Base-by-base conservation (phyloP, 2,113 vertebrate genomes). In the Vulpes vulpes region DNA sequence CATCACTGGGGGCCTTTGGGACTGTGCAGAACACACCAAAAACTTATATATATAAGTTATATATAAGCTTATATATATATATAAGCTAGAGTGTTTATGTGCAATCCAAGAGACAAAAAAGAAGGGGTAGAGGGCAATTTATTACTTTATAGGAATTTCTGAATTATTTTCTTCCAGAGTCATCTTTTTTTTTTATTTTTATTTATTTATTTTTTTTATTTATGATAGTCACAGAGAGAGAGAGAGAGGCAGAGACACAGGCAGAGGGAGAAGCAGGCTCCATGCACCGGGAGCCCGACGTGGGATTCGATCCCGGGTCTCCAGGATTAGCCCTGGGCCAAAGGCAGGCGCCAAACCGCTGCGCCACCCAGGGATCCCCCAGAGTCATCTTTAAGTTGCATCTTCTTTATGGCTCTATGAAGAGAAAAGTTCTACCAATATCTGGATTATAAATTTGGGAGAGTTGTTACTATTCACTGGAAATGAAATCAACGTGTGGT, bases 111-210 rank as follows among this genome's bases (percentile, higher is more conserved):
- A 95, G 79, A 35, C n/a, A 78, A 53, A 73, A 64, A 91, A 11
- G 22, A 20, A 65, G 43, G 79, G 55, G 5, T 11, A 8, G 67
- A 67, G n/a, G 20, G 23, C 69, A 76, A 93, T 43, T 5, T 38
- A 62, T 81, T 82, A 53, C 51, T 60, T 90, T 71, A 55, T 2
- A 78, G n/a, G 53, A 78, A 32, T 69, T 69, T 82, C 93, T 64
- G 74, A 95, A 73, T 90, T 84, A 6, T 69, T 95, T 78, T 71
- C 76, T 88, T 96, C 49, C 55, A 38, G 49, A 49, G 57, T 94
- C 62, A 51, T 93, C 32, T 76, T 69, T 17, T n/a, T n/a, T n/a
- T n/a, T n/a, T n/a, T n/a, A n/a, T n/a, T n/a, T n/a, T n/a, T n/a
- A n/a, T n/a, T n/a, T n/a, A n/a, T n/a, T n/a, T n/a, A n/a, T n/a